Conservation (phyloP, 2,113 vertebrate genomes). For the Xiphophorus couchianus region DNA sequence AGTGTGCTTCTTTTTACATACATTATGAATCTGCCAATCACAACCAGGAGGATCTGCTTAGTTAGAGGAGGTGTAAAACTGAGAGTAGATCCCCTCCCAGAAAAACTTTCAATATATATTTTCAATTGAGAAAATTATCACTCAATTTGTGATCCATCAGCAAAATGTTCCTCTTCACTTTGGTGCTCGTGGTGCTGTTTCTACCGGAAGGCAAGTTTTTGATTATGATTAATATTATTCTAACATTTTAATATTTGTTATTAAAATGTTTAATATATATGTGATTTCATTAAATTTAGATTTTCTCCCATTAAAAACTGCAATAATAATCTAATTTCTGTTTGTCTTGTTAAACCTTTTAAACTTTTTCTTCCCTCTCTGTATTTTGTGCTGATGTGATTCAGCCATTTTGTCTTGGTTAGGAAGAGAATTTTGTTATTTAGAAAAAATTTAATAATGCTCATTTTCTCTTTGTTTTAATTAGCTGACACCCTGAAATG, state of each 20-base stretch:
- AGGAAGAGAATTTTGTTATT: background rate
- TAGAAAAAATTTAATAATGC: background rate
- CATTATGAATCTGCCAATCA: no score
- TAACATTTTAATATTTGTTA: no score
- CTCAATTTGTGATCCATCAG: background rate
- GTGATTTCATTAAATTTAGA: background rate
- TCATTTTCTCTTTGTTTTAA: background rate
- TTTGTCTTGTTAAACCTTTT: background rate
- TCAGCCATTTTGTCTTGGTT: background rate
- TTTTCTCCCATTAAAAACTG: background rate
- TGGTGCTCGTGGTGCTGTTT: slow-evolving; percentile 46
- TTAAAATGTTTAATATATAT: no score
- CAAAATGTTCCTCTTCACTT: slow-evolving; percentile 48
- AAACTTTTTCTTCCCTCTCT: background rate
- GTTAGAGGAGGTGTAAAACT: slow-evolving; percentile 8
- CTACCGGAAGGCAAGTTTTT: slow-evolving; percentile 52
- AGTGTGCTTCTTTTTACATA: no score
- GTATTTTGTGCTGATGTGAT: no score
- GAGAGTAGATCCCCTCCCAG: background rate
- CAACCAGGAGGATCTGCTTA: no score
- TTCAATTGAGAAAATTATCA: background rate
- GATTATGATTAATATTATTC: background rate
- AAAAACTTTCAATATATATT: background rate
- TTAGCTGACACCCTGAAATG: slow-evolving; percentile 2
- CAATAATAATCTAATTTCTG: background rate